phyloP scores from a whole-genome alignment of 2,113 vertebrate genomes.

The Melanostigma gelatinosum region DNA sequence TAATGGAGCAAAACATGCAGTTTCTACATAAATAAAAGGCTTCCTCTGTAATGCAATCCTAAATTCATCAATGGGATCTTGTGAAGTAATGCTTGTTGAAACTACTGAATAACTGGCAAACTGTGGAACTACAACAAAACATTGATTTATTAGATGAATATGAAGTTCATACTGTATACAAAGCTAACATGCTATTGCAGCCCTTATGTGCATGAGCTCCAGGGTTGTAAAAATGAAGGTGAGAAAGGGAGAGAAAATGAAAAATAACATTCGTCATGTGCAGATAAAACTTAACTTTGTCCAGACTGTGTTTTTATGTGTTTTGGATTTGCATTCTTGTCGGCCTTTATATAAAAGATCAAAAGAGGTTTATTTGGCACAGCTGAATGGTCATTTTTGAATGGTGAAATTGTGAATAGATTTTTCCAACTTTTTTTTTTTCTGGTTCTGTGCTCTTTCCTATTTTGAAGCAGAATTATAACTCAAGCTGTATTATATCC shows the following conservation, averaged over 20 bases:
- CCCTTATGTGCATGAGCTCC: background rate
- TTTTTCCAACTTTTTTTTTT: no score
- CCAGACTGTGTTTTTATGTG: constrained; percentile 13
- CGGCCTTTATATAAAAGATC: no score
- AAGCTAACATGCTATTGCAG: background rate
- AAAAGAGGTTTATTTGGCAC: constrained; percentile 5
- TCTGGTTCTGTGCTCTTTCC: constrained; percentile 34
- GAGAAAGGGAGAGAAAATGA: background rate
- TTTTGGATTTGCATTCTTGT: no score
- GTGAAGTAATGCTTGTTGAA: background rate
- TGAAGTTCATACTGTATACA: background rate
- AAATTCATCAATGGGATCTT: constrained; percentile 23
- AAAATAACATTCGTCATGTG: constrained; percentile 5
- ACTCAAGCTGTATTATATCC: constrained; percentile 59
- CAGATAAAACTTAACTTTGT: constrained; percentile 15
- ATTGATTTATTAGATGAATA: constrained; percentile 13
- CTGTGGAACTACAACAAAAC: background rate
- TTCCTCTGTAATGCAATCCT: constrained; percentile 27
- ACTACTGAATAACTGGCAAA: background rate
- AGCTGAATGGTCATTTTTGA: background rate
- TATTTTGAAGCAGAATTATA: constrained; percentile 47
- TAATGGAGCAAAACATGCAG: constrained; percentile 46
- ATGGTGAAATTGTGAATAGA: background rate
- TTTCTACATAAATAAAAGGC: constrained; percentile 51
- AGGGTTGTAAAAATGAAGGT: constrained; percentile 4